Base-by-base conservation (phyloP, 2,797 vertebrate genomes). In the Tenualosa ilisha region DNA sequence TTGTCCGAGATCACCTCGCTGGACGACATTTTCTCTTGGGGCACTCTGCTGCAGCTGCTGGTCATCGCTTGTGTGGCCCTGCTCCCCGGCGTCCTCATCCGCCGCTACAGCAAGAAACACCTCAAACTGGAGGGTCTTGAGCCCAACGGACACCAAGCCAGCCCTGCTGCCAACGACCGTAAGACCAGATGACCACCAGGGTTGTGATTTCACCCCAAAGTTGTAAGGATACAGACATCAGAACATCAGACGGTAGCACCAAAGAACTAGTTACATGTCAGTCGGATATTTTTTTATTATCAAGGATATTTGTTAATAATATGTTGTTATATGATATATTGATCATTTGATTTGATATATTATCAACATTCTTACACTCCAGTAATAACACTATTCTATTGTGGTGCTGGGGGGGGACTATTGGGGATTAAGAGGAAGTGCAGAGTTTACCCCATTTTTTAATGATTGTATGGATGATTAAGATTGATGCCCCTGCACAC, bases 21-120 rank as follows among this genome's bases (percentile, higher is more conserved):
- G 92, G 97, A 99, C 83, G 95, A 97, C 84, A 96, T 99, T 88
- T 99, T 99, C 95, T 98, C 98, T 26, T 98, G 97, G 97, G 91
- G 92, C 54, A 99, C 97, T 0, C 89, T 97, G 88, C 92, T 97
- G 37, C 97, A 98, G 89, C 96, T 99, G 82, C 90, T 99, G 87
- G 95, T 94, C 15, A 98, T 98, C 53, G 98, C 98, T 7, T 89
- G 97, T 83, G 91, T 91, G 85, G 97, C 98, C 0, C 93, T 99
- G 40, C 91, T 99, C 83, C 98, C 98, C 0, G 98, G 98, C 17
- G 93, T 97, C 0, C 92, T 99, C 87, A 97, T 99, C 93, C 97
- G 96, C 87, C 95, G 65, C 50, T 97, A 96, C 90, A 93, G 96
- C 89, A 93, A 91, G 75, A 89, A 90, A 50, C 95, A 94, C 89